phyloP scores from a whole-genome alignment of 2,797 vertebrate genomes.

The Melanotaenia nigrans region DNA sequence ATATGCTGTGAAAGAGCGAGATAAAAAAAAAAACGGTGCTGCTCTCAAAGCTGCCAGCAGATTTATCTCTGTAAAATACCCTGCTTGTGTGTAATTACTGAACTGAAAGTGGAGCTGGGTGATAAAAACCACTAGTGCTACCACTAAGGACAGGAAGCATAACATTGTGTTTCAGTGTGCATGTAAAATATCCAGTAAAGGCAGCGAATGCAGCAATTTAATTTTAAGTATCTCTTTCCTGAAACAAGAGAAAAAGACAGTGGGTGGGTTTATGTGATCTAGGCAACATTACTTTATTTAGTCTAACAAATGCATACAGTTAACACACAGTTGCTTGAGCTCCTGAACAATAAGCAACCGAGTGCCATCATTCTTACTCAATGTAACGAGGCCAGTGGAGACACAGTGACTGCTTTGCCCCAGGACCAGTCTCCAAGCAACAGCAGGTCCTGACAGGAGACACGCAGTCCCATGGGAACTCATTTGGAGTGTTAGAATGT shows the following conservation, averaged over 20 bases:
- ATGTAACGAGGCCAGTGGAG: constrained; percentile 70
- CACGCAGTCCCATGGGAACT: constrained; percentile 73
- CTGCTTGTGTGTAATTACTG: constrained; percentile 73
- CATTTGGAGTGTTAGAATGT: constrained; percentile 76
- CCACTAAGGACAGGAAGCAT: constrained; percentile 48
- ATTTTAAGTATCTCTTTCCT: constrained; percentile 42
- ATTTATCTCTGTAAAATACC: constrained; percentile 74
- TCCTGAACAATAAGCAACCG: constrained; percentile 55
- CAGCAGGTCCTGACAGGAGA: constrained; percentile 77
- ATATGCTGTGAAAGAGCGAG: constrained; percentile 60
- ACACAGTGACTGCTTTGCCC: constrained; percentile 69
- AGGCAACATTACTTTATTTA: constrained; percentile 40
- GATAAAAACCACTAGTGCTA: constrained; percentile 63
- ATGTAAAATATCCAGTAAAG: constrained; percentile 16
- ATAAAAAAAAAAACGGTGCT: constrained; percentile 34
- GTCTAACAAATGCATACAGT: constrained; percentile 20
- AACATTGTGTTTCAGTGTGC: constrained; percentile 33
- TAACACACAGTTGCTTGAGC: constrained; percentile 25
- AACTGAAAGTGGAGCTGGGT: constrained; percentile 61
- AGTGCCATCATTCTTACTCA: constrained; percentile 72
- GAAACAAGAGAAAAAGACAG: constrained; percentile 36
- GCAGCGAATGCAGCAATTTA: constrained; percentile 42
- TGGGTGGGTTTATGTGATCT: constrained; percentile 33
- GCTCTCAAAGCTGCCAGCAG: constrained; percentile 60
- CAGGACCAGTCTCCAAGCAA: constrained; percentile 81